These are phyloP conservation scores for Zoanthus sansibaricus DNA, from an alignment of 92 coral and sea anemone genomes.

Conservation along the genomic window DNA sequence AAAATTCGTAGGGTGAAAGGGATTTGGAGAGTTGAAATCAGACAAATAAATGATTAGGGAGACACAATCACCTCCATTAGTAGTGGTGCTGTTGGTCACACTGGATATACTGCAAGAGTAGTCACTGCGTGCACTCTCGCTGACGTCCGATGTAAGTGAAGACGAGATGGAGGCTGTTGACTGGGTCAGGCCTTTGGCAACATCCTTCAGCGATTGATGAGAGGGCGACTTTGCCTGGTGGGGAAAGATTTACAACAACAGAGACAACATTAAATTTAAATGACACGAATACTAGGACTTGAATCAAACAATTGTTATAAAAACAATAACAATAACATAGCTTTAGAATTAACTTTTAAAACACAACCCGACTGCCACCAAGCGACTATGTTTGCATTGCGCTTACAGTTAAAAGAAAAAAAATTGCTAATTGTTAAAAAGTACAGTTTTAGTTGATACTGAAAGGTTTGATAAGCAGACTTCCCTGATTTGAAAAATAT, in stretches of 20 bases:
- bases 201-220: constrained; percentile 84
- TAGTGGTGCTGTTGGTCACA: constrained; percentile 49
- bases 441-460: too few species aligned
- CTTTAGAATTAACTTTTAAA: too few species aligned
- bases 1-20: not conserved
- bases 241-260: not conserved
- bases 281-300: too few species aligned
- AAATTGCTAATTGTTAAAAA: too few species aligned
- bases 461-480: too few species aligned
- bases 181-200: constrained; percentile 85
- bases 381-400: too few species aligned
- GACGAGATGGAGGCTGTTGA: constrained; percentile 87
- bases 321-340: too few species aligned
- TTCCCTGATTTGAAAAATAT: too few species aligned
- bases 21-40: not conserved
- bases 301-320: too few species aligned
- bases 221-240: constrained; percentile 65
- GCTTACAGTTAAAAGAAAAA: too few species aligned
- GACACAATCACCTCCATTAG: constrained; percentile 82
- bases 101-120: constrained; percentile 87
- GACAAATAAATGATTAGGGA: not conserved
- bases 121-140: constrained; percentile 82
- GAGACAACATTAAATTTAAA: too few species aligned
- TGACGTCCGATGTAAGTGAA: constrained; percentile 83
- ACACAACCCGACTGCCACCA: too few species aligned